Percentiles rank a stretch among this genome's conserved stretches.
Evolutionary conservation across 2,888 invertebrate genomes (phyloP).

Genomic region (Trissonchulus latispiculum): DNA sequence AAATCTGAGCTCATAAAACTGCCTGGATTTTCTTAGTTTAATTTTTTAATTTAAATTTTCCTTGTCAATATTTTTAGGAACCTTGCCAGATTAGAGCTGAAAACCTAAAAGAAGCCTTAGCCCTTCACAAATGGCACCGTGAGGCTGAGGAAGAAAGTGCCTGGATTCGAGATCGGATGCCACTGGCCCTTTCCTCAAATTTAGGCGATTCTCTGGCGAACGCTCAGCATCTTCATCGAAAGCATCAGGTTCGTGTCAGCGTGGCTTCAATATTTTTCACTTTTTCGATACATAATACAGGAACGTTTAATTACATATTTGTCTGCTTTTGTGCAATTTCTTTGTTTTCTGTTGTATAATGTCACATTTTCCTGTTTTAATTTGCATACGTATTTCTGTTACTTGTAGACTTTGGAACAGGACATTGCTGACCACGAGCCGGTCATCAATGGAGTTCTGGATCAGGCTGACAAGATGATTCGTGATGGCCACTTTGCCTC

Average conservation of each 20-base stretch:
- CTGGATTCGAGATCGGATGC: constrained; percentile 82
- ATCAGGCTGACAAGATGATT: constrained; percentile 66
- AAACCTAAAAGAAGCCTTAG: constrained; percentile 76
- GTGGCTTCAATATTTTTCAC: no score
- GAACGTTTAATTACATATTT: no score
- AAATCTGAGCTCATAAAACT: no score
- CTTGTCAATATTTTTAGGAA: constrained; percentile 57
- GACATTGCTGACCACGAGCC: constrained; percentile 79
- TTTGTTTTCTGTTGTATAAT: no score
- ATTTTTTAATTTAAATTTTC: no score
- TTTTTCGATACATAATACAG: no score
- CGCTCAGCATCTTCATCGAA: constrained; percentile 80
- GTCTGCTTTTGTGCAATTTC: no score
- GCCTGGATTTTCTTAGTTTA: no score
- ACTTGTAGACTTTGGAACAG: constrained; percentile 60
- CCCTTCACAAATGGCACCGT: constrained; percentile 74
- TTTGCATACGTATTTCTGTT: no score
- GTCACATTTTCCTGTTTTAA: no score
- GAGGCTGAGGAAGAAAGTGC: constrained; percentile 84
- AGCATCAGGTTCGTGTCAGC: constrained; percentile 63
- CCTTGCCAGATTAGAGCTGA: constrained; percentile 82
- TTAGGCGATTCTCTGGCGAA: constrained; percentile 58
- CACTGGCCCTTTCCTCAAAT: constrained; percentile 69
- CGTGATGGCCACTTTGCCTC: constrained; percentile 75
- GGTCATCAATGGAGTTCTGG: constrained; percentile 61